A percentile compares a stretch with the other conserved stretches of the same genome.
These are phyloP conservation scores for Gallirallus australis DNA, from an alignment of 2,797 vertebrate genomes.

Conservation along the genomic window DNA sequence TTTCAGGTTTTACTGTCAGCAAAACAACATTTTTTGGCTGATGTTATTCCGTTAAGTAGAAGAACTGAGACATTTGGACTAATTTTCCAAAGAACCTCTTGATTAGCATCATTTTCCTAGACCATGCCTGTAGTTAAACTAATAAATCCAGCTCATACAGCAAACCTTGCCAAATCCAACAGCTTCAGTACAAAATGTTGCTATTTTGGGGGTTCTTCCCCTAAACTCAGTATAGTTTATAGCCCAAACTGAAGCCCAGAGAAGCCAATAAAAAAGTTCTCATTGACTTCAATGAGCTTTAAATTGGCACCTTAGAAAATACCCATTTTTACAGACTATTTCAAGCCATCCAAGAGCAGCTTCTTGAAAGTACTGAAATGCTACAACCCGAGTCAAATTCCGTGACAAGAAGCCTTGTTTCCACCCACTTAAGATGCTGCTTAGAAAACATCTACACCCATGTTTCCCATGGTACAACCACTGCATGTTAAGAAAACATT, in stretches of 20 bases:
- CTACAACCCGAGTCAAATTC: not conserved
- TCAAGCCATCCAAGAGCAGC: not conserved
- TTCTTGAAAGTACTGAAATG: not conserved
- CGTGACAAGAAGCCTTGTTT: not conserved
- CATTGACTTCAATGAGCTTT: not conserved
- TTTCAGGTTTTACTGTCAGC: not conserved
- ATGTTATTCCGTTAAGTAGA: not conserved
- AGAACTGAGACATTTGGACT: not conserved
- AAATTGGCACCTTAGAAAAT: slow-evolving; percentile 1
- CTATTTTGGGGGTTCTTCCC: not conserved
- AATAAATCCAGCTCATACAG: not conserved
- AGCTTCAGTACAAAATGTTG: not conserved
- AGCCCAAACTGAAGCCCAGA: not conserved
- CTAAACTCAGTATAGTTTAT: not conserved
- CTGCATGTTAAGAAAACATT: not conserved
- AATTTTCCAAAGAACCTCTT: not conserved
- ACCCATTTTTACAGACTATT: not conserved
- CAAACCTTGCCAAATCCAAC: slow-evolving; percentile 14
- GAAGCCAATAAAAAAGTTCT: not conserved
- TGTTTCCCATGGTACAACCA: not conserved
- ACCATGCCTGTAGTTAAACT: not conserved
- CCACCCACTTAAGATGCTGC: not conserved
- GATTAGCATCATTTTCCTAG: slow-evolving; percentile 2
- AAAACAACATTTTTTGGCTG: not conserved
- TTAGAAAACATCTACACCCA: not conserved